Base-by-base conservation (phyloP, 1,140 invertebrate species). In the Periplaneta americana region DNA sequence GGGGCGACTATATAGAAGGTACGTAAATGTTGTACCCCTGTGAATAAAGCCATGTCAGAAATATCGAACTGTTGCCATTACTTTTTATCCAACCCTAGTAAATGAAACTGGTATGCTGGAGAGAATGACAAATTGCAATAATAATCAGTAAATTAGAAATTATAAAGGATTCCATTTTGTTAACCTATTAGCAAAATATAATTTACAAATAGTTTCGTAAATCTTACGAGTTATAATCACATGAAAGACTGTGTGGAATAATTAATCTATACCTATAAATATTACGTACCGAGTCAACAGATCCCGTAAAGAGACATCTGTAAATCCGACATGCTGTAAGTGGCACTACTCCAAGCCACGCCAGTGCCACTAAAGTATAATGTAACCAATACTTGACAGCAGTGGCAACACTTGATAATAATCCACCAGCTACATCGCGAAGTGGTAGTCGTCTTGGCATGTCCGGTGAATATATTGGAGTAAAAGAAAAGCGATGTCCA, bases 331-430 rank as follows among this genome's bases (percentile, higher is more conserved):
- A 98, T n/a, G 98, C 98, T 32, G 98, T 98, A 18, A 99, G 88
- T 2, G 98, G 98, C 32, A 99, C 98, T 57, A 99, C 91, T n/a
- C 96, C 98, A 6, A 99, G 91, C 98, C 98, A 99, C n/a, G 98
- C 98, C 74, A 96, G 89, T 22, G 97, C 97, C 10, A 99, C 98
- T 11, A 99, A 86, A 0, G 97, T 98, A 86, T 99, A 99, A 88
- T 99, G 98, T 9, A 99, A 89, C 97, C 98, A 99, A 88, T 98
- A 98, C 86, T 97, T 94, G 0, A 99, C 93, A 15, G 97, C 98
- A 74, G 96, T 96, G 4, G 94, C 93, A 13, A 99, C 92, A 83
- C 97, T 99, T 8, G 94, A 93, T 75, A 98, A 91, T 31, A 99
- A 89, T 2, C 98, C 98, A 81, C 94, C 94, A 0, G 97, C 91